Percentiles rank a stretch among this genome's conserved stretches.
Evolutionary conservation across 2,888 invertebrate genomes (phyloP).

Genomic region (Pteria penguin): DNA sequence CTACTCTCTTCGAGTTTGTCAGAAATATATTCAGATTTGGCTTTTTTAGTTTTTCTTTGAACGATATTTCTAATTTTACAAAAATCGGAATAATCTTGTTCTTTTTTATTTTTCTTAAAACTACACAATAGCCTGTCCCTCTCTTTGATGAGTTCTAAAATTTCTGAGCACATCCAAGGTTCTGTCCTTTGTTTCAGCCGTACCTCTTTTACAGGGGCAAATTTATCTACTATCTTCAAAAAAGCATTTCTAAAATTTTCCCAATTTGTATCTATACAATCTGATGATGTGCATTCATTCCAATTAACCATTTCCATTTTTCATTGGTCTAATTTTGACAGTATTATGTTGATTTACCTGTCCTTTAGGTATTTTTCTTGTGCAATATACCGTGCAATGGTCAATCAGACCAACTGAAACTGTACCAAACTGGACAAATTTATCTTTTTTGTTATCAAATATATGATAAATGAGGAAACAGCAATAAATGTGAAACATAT

Average conservation of each 20-base stretch:
- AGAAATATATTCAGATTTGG: background rate
- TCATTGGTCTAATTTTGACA: constrained; percentile 15
- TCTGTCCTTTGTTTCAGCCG: background rate
- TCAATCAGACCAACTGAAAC: constrained; percentile 9
- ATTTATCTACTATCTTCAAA: background rate
- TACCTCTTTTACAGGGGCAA: background rate
- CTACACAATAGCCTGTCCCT: background rate
- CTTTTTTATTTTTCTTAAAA: background rate
- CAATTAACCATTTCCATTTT: background rate
- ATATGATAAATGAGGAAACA: too few species aligned
- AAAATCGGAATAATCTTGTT: background rate
- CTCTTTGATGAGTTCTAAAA: background rate
- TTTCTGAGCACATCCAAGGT: background rate
- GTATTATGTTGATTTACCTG: background rate
- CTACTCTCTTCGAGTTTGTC: background rate
- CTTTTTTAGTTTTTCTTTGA: background rate
- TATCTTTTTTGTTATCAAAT: constrained; percentile 13
- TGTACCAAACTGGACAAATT: constrained; percentile 7
- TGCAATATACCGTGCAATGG: background rate
- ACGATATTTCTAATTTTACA: background rate
- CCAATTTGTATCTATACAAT: constrained; percentile 19
- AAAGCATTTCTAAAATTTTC: constrained; percentile 18
- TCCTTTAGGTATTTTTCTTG: background rate
- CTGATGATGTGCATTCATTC: background rate
- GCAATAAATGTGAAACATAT: too few species aligned